Percentiles rank a stretch among this genome's conserved stretches.
These are phyloP conservation scores for Gyps fulvus DNA, from an alignment of 2,113 vertebrate species.

Conservation along the genomic window DNA sequence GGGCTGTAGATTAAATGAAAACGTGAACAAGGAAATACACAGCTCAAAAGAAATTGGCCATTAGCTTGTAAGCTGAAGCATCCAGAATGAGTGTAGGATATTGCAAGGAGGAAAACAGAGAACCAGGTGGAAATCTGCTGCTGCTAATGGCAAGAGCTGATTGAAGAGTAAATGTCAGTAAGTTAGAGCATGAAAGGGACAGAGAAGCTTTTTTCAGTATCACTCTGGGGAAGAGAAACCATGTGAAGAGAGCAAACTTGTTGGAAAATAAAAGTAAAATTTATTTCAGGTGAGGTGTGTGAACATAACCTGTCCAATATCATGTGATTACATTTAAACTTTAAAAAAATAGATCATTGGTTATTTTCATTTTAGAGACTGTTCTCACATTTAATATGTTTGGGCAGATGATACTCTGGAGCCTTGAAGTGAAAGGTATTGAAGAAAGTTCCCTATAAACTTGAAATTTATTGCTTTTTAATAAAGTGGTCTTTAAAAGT, in stretches of 20 bases:
- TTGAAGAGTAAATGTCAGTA: neutral
- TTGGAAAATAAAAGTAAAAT: neutral
- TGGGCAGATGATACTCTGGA: neutral
- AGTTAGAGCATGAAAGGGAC: neutral
- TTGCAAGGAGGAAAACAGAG: neutral
- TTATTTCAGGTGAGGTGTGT: neutral
- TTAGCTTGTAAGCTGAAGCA: neutral
- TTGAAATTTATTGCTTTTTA: neutral
- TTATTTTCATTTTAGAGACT: neutral
- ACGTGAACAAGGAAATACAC: neutral
- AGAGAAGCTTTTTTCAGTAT: neutral
- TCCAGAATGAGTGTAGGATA: neutral
- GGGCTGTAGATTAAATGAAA: neutral
- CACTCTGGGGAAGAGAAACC: neutral
- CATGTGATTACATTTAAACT: neutral
- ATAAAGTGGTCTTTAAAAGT: neutral
- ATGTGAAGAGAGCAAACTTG: neutral
- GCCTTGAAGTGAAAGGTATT: neutral
- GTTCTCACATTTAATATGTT: neutral
- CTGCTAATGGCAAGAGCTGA: neutral
- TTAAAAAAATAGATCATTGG: neutral
- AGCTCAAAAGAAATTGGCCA: neutral
- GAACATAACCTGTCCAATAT: neutral
- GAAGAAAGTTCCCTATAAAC: neutral
- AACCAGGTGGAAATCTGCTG: neutral